A percentile compares a stretch with the other conserved stretches of the same genome.
phyloP scores from a whole-genome alignment of 2,888 invertebrate species.

The Mechanitis mazaeus region DNA sequence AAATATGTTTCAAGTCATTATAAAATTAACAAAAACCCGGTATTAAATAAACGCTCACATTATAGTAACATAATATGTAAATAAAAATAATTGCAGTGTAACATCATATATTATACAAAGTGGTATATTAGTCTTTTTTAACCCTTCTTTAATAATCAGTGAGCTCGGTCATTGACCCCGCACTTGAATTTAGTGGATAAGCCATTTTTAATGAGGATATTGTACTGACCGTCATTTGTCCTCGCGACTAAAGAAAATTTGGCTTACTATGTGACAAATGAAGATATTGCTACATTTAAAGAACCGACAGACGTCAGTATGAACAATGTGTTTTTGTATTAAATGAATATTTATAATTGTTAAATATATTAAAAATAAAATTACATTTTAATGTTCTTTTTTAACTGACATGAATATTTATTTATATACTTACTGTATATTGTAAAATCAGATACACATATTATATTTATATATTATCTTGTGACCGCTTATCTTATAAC shows the following conservation, averaged over 20 bases:
- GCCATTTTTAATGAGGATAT: constrained; percentile 63
- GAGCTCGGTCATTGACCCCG: constrained; percentile 58
- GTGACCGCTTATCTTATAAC: too few relatives aligned
- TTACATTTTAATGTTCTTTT: too few relatives aligned
- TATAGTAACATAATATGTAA: neutral
- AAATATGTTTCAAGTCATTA: too few relatives aligned
- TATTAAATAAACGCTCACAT: neutral
- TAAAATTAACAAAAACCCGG: too few relatives aligned
- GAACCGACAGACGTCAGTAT: constrained; percentile 26
- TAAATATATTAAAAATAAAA: too few relatives aligned
- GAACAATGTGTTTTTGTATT: neutral
- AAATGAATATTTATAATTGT: too few relatives aligned
- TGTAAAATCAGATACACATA: too few relatives aligned
- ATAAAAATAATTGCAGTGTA: neutral
- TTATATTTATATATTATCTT: too few relatives aligned
- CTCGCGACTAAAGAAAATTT: constrained; percentile 40
- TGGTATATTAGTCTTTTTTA: constrained; percentile 25
- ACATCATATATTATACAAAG: neutral
- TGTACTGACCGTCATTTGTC: constrained; percentile 52
- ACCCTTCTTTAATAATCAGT: constrained; percentile 36
- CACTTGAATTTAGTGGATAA: constrained; percentile 48
- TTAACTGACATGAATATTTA: too few relatives aligned
- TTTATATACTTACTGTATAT: too few relatives aligned
- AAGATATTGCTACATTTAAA: constrained; percentile 34
- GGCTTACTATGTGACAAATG: constrained; percentile 44